Base-by-base conservation (phyloP, 2,888 invertebrate genomes). In the Aspidiotus destructor region DNA sequence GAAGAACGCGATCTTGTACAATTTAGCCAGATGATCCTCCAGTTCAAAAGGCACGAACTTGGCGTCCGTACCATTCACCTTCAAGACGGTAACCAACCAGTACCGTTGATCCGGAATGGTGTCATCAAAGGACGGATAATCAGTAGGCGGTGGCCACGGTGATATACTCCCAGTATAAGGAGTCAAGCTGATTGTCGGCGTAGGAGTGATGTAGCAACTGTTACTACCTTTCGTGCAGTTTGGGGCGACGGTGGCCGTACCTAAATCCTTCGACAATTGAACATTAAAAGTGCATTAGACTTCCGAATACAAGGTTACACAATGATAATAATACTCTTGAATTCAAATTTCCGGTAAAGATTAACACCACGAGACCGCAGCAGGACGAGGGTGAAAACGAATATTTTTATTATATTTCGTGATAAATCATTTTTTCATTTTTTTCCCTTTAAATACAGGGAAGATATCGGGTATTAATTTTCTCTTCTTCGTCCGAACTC, bases 1-100 rank as follows among this genome's bases (percentile, higher is more conserved):
- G 71, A 87, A 82, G 76, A 92, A 91, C 9, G 91, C 91, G 70
- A 86, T 85, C 74, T 86, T 86, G 78, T 91, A 92, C 42, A 91
- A 79, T 73, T 85, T 84, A 2, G 89, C 89, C 70, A 91, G 79
- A 76, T 84, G 84, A 72, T 87, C 80, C 77, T 88, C 89, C 55
- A 91, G 80, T 74, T 86, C 84, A 7, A 78, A 75, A 9, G 82
- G 78, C 28, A 73, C 71, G 16, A 72, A 69, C 54, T 60, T 63
- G 62, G 69, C 71, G 41, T 67, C 70, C 58, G 60, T 40, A 8
- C 72, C 70, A 71, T 74, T 72, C 67, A 72, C 72, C 62, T 73
- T 72, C 41, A 74, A 67, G 17, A 74, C 87, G 1, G 91, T 92
- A 48, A 91, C 77, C 68, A 92, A 79, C 91, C 91, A 92, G 78